Percentiles rank a stretch among this genome's conserved stretches.
Conservation (phyloP, 2,888 invertebrate genomes). For the Argyresthia albistria region DNA sequence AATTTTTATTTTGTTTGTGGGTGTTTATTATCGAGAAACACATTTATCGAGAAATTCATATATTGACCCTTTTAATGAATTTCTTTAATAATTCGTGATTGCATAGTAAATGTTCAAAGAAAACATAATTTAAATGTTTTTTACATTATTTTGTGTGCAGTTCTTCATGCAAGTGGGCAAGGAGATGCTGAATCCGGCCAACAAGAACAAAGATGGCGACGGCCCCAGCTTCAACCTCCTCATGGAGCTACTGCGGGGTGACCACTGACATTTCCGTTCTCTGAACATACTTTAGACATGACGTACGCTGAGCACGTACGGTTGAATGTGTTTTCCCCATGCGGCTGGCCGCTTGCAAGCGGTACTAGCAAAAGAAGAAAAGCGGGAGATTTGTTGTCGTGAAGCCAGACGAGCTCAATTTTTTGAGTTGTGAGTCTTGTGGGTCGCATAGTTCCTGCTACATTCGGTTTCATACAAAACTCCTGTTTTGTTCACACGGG, state of each 20-base stretch:
- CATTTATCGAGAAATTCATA: no score
- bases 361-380: neutral
- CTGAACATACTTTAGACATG: neutral
- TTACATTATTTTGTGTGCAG: slow-evolving; percentile 18
- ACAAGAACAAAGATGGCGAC: slow-evolving; percentile 91
- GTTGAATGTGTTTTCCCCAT: neutral
- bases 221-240: slow-evolving; percentile 94
- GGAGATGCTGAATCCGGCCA: slow-evolving; percentile 88
- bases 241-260: slow-evolving; percentile 95
- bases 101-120: no score
- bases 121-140: neutral
- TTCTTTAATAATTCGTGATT: no score
- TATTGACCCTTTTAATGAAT: no score
- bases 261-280: slow-evolving; percentile 75
- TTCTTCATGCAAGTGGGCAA: slow-evolving; percentile 85
- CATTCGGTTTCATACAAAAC: no score
- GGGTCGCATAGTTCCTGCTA: no score
- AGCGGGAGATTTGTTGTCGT: neutral
- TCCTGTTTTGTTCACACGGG: no score
- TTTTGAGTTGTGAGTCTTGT: no score
- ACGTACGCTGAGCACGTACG: neutral
- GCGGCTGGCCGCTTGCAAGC: neutral
- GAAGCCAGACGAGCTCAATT: no score
- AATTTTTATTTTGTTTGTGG: no score
- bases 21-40: no score